Evolutionary conservation across 23 tunicate genomes (phyloP), one percentile per base, ranked within the genome.

Genomic region (Diplosoma virens): DNA sequence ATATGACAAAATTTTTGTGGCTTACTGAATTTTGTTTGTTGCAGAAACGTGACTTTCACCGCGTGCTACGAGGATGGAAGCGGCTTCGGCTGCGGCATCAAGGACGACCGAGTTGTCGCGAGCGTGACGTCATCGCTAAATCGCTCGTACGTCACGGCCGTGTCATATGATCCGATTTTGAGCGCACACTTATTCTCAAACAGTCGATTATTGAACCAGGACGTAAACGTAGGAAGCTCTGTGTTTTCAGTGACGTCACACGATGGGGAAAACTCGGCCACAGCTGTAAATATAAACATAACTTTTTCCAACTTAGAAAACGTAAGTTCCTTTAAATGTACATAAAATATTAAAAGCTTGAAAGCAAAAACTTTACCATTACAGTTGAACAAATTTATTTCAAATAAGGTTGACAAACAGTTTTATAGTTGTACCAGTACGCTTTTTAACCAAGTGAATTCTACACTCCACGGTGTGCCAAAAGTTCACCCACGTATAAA

Each of bases 121-220:
- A 16, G 37, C 17, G 20, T 50, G 20, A 47, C 33, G 78, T 47
- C 78, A 7, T 21, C 61, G 2, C 37, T 34, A 3, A 37, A 9
- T 34, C 78, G 60, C 34, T 23, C 78, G 18, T 72, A 47, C 61
- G 60, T 72, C 37, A 72, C 78, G 2, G 47, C 78, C 33, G 11
- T 72, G n/a, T 47, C 61, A 3, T 72, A 72, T 36, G 24, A 27
- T 3, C 37, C 78, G 17, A 25, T 23, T 35, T 34, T 67, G 25
- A 35, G 27, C n/a, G n/a, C 48, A 11, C 18, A 48, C 17, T 25
- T 48, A 14, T 3, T 23, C 18, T 48, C 60, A 9, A n/a, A 25
- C 26, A 37, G 28, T 4, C 17, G 7, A 6, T 47, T 72, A 24
- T 18, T 3, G 18, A 27, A 36, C 27, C 20, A 5, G 25, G 18